These are phyloP conservation scores for Pachyuromys duprasi DNA, from an alignment of 2,797 vertebrate genomes.

Conservation along the genomic window DNA sequence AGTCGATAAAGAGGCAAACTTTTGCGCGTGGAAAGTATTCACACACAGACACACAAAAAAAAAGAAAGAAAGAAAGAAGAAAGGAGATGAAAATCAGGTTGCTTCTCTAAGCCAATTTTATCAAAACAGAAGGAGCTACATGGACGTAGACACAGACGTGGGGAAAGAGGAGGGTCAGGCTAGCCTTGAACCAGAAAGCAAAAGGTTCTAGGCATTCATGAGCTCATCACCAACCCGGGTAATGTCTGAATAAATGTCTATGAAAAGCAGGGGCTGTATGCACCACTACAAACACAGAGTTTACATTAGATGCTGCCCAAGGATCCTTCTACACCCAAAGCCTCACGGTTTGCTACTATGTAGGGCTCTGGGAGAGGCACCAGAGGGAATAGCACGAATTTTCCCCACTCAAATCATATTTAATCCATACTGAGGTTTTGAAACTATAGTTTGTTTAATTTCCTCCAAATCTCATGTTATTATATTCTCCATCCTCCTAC, in stretches of 20 bases:
- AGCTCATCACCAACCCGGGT: background rate
- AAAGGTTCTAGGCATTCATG: background rate
- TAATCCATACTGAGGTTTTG: slow-evolving; percentile 1
- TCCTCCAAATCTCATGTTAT: background rate
- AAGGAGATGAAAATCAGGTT: background rate
- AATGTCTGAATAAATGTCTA: background rate
- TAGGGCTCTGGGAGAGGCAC: background rate
- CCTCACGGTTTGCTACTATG: background rate
- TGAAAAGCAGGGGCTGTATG: background rate
- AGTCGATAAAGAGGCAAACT: background rate
- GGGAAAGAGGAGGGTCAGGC: background rate
- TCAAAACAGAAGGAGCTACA: slow-evolving; percentile 3
- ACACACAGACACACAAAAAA: background rate
- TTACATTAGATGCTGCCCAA: background rate
- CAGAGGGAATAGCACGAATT: background rate
- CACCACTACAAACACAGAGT: background rate
- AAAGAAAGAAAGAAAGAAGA: background rate
- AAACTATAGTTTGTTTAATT: background rate
- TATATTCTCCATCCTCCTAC: background rate
- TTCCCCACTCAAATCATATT: background rate
- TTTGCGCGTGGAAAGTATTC: slow-evolving; percentile 25
- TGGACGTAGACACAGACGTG: background rate
- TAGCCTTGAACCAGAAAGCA: background rate
- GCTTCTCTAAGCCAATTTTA: slow-evolving; percentile 1
- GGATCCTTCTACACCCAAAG: background rate